phyloP scores from a whole-genome alignment of 2,797 vertebrate species.

The Rhabdomys pumilio region DNA sequence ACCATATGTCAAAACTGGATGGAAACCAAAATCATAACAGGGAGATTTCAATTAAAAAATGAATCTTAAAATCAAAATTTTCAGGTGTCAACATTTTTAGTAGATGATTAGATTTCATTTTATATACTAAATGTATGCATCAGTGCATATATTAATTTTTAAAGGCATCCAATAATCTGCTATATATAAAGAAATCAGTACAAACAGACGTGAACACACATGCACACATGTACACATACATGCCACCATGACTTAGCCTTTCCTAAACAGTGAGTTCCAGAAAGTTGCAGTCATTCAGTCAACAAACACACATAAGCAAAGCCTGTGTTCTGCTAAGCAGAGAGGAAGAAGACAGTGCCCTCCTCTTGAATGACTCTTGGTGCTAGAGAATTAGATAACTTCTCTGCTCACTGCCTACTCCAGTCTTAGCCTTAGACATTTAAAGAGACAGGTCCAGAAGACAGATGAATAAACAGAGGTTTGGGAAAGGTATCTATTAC shows the following conservation, averaged over 20 bases:
- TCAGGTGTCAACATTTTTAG: background rate
- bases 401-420: background rate
- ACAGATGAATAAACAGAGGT: background rate
- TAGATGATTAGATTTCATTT: background rate
- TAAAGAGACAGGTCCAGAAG: background rate
- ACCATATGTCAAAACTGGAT: background rate
- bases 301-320: background rate
- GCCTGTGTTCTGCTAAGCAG: background rate
- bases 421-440: background rate
- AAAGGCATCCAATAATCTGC: background rate
- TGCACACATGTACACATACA: background rate
- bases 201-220: background rate
- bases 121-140: constrained; percentile 3
- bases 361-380: background rate
- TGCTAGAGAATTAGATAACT: background rate
- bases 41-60: background rate
- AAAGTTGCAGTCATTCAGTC: background rate
- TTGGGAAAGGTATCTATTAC: background rate
- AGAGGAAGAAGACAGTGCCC: background rate
- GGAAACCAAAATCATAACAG: constrained; percentile 61
- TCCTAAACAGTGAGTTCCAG: background rate
- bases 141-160: background rate
- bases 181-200: background rate
- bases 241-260: background rate
- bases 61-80: background rate